Evolutionary conservation across 30 jellyfish, hydroid and myxozoan genomes (phyloP).

Genomic region (Aurelia aurita complex sp. Pacific): DNA sequence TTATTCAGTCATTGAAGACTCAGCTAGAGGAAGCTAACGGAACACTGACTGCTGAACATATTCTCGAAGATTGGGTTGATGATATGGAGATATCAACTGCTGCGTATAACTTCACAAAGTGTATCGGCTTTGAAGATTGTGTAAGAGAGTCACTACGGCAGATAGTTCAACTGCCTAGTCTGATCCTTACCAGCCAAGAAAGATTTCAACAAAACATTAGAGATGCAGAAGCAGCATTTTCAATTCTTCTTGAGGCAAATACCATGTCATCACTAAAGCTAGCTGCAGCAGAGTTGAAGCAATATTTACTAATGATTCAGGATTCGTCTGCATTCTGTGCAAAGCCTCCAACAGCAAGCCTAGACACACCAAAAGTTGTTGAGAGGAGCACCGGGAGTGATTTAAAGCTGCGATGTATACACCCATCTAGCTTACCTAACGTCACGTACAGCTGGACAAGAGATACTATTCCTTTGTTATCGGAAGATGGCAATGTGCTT

Average conservation of each 20-base stretch:
- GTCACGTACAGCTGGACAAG: slow-evolving; percentile 52
- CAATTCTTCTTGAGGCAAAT: not conserved
- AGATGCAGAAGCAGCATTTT: not conserved
- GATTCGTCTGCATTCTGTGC: slow-evolving; percentile 46
- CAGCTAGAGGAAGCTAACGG: not conserved
- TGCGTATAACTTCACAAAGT: slow-evolving; percentile 51
- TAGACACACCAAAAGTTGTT: slow-evolving; percentile 4
- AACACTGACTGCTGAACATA: not conserved
- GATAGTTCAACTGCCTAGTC: slow-evolving; percentile 46
- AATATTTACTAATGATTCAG: not conserved
- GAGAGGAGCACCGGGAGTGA: slow-evolving; percentile 15
- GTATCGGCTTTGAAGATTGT: slow-evolving; percentile 63
- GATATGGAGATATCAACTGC: slow-evolving; percentile 65
- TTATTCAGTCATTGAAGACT: slow-evolving; percentile 12
- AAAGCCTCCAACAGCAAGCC: slow-evolving; percentile 25
- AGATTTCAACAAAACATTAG: not conserved
- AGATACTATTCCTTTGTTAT: slow-evolving; percentile 20
- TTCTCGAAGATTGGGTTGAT: slow-evolving; percentile 24
- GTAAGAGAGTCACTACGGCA: slow-evolving; percentile 33
- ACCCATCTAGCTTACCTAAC: slow-evolving; percentile 8
- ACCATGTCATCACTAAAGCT: not conserved
- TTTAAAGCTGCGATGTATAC: slow-evolving; percentile 21
- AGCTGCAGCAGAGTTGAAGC: not conserved
- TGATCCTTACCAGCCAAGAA: not conserved
- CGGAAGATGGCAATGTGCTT: slow-evolving; percentile 23